phyloP scores from a whole-genome alignment of 1,140 invertebrate genomes.

The Papilio aristodemus region DNA sequence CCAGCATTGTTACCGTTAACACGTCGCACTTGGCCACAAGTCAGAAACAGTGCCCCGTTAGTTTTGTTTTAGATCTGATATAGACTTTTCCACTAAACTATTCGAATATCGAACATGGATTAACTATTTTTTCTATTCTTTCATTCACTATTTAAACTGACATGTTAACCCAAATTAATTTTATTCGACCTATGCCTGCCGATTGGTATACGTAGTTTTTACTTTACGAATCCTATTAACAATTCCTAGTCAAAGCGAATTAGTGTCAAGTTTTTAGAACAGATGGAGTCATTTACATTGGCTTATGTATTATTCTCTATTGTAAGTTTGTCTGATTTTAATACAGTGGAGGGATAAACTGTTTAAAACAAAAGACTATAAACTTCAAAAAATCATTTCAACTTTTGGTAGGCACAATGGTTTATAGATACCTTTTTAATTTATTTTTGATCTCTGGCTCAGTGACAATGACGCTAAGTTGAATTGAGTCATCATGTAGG shows the following conservation, averaged over 20 bases:
- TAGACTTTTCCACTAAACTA: neutral
- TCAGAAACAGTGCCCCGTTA: conserved; percentile 1
- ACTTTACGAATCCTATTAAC: no score
- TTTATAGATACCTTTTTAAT: neutral
- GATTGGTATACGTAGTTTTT: no score
- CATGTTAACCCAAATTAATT: no score
- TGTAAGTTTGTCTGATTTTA: no score
- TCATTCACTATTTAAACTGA: no score
- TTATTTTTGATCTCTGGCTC: conserved; percentile 1
- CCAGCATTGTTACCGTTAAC: conserved; percentile 25
- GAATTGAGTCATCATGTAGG: conserved; percentile 22
- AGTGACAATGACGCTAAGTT: conserved; percentile 25
- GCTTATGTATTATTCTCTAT: no score
- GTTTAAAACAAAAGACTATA: neutral
- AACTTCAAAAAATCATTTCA: neutral
- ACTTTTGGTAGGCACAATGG: neutral
- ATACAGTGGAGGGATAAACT: neutral
- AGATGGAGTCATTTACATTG: no score
- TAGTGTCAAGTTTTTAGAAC: no score
- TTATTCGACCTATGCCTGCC: no score
- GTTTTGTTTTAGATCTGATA: conserved; percentile 5
- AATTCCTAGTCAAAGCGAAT: no score
- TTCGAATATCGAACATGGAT: neutral
- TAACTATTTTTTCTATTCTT: neutral
- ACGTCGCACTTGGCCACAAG: neutral